Evolutionary conservation across 2,113 vertebrate species (phyloP).

Genomic region (Dromaius novaehollandiae): DNA sequence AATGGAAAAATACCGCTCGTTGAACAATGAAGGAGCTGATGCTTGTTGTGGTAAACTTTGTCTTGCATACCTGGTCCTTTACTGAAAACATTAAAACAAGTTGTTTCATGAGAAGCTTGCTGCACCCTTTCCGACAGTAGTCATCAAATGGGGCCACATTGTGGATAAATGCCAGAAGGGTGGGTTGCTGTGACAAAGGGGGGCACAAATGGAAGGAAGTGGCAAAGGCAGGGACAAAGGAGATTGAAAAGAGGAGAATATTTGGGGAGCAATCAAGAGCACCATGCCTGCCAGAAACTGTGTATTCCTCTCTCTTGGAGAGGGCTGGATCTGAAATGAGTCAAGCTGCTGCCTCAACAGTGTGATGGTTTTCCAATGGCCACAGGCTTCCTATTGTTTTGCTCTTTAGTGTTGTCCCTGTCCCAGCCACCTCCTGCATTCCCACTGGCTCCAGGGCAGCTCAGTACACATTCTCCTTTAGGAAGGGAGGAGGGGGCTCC

Average conservation of each 20-base stretch:
- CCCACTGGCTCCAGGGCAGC: neutral
- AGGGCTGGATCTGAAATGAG: neutral
- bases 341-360: neutral
- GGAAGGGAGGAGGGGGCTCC: neutral
- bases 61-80: neutral
- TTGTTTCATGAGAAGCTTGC: neutral
- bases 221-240: neutral
- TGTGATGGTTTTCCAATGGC: neutral
- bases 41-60: neutral
- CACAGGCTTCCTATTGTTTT: neutral
- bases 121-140: neutral
- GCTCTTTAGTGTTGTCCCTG: neutral
- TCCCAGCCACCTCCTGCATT: neutral
- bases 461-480: neutral
- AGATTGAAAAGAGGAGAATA: neutral
- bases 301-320: neutral
- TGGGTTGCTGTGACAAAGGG: neutral
- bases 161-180: neutral
- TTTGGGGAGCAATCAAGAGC: fast-evolving
- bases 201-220: neutral
- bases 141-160: neutral
- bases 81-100: fast-evolving
- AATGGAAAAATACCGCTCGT: fast-evolving
- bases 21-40: neutral
- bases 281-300: neutral